These are phyloP conservation scores for Campodea augens DNA, from an alignment of 1,140 invertebrate species.

Conservation along the genomic window DNA sequence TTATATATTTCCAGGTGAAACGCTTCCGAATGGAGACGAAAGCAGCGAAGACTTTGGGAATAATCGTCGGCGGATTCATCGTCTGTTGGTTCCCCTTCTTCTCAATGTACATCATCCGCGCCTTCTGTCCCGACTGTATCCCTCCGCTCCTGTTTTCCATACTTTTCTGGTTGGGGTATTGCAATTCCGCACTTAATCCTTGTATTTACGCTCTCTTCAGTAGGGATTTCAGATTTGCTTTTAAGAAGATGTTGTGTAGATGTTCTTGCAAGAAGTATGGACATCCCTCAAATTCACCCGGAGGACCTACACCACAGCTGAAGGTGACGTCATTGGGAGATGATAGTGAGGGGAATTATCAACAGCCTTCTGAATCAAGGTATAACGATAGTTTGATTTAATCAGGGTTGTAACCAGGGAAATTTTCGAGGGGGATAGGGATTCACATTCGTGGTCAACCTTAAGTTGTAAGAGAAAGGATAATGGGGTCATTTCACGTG, in stretches of 20 bases:
- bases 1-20: slow-evolving; percentile 38
- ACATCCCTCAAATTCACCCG: not conserved
- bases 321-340: slow-evolving; percentile 19
- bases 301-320: not conserved
- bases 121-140: slow-evolving; percentile 62
- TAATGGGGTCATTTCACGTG: too few species aligned
- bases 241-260: slow-evolving; percentile 74
- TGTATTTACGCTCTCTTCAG: slow-evolving; percentile 82
- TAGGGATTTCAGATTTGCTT: slow-evolving; percentile 77
- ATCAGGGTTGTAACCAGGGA: too few species aligned
- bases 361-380: slow-evolving; percentile 29
- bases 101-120: slow-evolving; percentile 70
- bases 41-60: slow-evolving; percentile 80
- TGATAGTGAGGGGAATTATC: slow-evolving; percentile 30
- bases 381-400: too few species aligned
- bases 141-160: slow-evolving; percentile 66
- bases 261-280: slow-evolving; percentile 36
- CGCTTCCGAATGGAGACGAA: slow-evolving; percentile 79
- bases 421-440: too few species aligned
- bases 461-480: too few species aligned
- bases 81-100: slow-evolving; percentile 91
- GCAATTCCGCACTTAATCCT: slow-evolving; percentile 87
- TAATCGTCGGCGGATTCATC: slow-evolving; percentile 85
- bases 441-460: too few species aligned
- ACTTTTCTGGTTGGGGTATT: slow-evolving; percentile 92